These are phyloP conservation scores for Erethizon dorsatum DNA, from an alignment of 2,797 vertebrate genomes.

Conservation along the genomic window DNA sequence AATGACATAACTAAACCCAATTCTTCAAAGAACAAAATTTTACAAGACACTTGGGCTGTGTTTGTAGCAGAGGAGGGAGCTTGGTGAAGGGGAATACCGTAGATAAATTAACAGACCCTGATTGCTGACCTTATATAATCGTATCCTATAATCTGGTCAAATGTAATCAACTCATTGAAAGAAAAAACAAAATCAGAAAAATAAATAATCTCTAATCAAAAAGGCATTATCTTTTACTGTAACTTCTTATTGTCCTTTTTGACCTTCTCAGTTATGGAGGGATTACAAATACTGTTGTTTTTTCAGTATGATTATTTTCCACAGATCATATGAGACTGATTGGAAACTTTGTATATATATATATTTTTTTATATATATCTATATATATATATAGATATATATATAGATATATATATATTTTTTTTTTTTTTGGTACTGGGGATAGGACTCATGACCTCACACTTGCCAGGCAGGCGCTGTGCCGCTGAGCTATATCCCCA, in stretches of 20 bases:
- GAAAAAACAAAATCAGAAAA: constrained; percentile 78
- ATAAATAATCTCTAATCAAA: constrained; percentile 74
- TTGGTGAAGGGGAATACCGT: too few relatives aligned
- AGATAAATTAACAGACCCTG: constrained; percentile 53
- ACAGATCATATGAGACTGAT: constrained; percentile 86
- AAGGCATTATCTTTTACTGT: constrained; percentile 46
- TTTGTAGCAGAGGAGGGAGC: not conserved
- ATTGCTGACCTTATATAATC: constrained; percentile 63
- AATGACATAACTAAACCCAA: not conserved
- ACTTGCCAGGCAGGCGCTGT: too few relatives aligned
- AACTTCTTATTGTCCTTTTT: constrained; percentile 76
- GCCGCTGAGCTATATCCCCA: too few relatives aligned
- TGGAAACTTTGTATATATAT: constrained; percentile 74
- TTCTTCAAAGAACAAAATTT: not conserved
- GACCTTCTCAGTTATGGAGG: constrained; percentile 73
- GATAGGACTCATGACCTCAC: too few relatives aligned
- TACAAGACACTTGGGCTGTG: not conserved
- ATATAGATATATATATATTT: too few relatives aligned
- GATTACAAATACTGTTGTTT: constrained; percentile 80
- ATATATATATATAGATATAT: too few relatives aligned
- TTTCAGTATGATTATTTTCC: constrained; percentile 82
- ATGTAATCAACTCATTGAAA: constrained; percentile 65
- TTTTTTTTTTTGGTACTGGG: too few relatives aligned
- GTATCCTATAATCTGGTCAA: constrained; percentile 72
- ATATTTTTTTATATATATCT: too few relatives aligned